Evolutionary conservation across 2,888 invertebrate species (phyloP), one percentile per base, ranked within the genome.

Genomic region (Tetranychus truncatus): DNA sequence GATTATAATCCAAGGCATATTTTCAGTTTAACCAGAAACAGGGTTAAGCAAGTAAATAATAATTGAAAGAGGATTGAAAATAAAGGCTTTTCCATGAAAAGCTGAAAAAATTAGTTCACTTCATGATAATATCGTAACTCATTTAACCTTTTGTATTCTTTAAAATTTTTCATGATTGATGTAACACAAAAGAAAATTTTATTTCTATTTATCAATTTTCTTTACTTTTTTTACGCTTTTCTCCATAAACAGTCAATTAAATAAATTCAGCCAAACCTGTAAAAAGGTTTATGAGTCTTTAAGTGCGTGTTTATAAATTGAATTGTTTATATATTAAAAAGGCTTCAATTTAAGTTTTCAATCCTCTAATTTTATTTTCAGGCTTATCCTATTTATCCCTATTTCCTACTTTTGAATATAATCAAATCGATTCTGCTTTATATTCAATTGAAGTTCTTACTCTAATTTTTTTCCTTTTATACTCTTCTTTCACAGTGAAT

Each of bases 401-500:
- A 55, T 55, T 9, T 55, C 55, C 15, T 55, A 9, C 15, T 55
- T 55, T 55, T 55, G 5, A 9, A 55, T 55, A 55, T 55, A 20
- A 45, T 74, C 20, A 67, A 74, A 45, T 66, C 74, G n/a, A 74
- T 24, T 44, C 18, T 34, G 9, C 15, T 55, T n/a, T 1, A 73
- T 65, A 9, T n/a, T 24, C 9, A 69, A 72, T n/a, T 34, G 44
- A 44, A 44, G 2, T 44, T 24, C 18, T 71, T 18, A 15, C 44
- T 18, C 46, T 9, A 34, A 55, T 55, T 15, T 55, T 55, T 55
- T 55, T 55, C 55, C 15, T 15, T 15, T 55, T 6, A 55, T 45
- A n/a, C 15, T 67, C 34, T 46, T 44, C 6, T 74, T 34, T 45
- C 76, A 46, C 76, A 76, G 34, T 74, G 46, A 76, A 76, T 44